Base-by-base conservation (phyloP, 2,797 vertebrate genomes). In the Orestias chungarensis region DNA sequence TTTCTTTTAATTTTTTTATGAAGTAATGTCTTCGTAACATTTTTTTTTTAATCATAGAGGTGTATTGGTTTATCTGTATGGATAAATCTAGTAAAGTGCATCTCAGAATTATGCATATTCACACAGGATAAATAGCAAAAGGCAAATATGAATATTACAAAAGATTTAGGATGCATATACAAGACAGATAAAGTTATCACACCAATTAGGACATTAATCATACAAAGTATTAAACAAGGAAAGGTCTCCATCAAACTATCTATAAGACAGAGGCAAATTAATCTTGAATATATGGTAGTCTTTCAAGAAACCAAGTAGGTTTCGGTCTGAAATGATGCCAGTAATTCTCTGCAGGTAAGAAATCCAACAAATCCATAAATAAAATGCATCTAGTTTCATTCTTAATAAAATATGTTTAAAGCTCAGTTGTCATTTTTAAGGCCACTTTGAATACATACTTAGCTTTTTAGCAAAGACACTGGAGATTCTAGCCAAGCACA, bases 401-500 rank as follows among this genome's bases (percentile, higher is more conserved):
- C n/a, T n/a, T 40, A 2, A 40, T n/a, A 62, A 6, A 7, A 62
- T 38, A 6, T 23, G 23, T 14, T n/a, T 25, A 2, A 23, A n/a
- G 23, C 23, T 38, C 33, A 40, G 33, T 42, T 12, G n/a, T 14
- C 38, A 4, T 62, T 62, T 40, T 40, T 62, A 25, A n/a, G n/a
- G 35, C 35, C 23, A 1, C 59, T 62, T 42, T 62, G 59, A 62
- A 62, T 23, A 38, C 9, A 55, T 14, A 59, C 4, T 61, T 61
- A 61, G 38, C 20, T 61, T 61, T 12, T 40, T 62, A 14, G 15
- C 59, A 38, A 3, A 33, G 25, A 40, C 59, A 40, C 11, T n/a
- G 35, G 35, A 3, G 35, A 5, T 1, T n/a, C 23, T 23, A n/a
- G 59, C 59, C 59, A 62, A 62, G 78, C 86, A 86, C 71, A 64